These are phyloP conservation scores for Meloidogyne floridensis DNA, from an alignment of 1,140 invertebrate genomes.

Conservation along the genomic window DNA sequence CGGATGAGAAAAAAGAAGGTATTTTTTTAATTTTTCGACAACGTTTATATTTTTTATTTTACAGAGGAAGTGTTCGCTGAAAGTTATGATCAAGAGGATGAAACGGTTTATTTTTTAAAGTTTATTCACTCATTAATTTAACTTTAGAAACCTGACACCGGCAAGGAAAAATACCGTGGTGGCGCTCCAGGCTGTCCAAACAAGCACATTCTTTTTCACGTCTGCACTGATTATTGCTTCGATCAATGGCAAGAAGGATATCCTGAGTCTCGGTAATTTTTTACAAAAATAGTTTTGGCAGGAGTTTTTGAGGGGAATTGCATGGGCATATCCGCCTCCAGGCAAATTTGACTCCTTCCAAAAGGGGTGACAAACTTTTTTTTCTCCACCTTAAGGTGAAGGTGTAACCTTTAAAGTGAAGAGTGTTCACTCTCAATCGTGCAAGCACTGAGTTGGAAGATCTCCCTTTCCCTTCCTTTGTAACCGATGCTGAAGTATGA, in stretches of 20 bases:
- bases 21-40: not conserved
- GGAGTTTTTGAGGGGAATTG: too few species aligned
- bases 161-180: constrained; percentile 34
- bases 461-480: too few species aligned
- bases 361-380: too few species aligned
- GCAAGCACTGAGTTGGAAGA: too few species aligned
- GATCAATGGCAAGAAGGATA: constrained; percentile 82
- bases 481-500: too few species aligned
- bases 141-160: constrained; percentile 31
- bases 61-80: constrained; percentile 82
- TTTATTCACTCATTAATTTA: not conserved
- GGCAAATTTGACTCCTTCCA: too few species aligned
- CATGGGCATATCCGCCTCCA: too few species aligned
- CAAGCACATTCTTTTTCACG: constrained; percentile 90
- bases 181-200: constrained; percentile 82
- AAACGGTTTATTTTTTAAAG: constrained; percentile 14
- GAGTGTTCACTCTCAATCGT: too few species aligned
- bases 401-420: too few species aligned
- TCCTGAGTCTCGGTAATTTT: constrained; percentile 69
- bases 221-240: constrained; percentile 84
- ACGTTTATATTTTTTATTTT: not conserved
- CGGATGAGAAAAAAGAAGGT: constrained; percentile 11
- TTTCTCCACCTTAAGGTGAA: too few species aligned
- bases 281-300: too few species aligned
- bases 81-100: constrained; percentile 75